Percentiles rank a stretch among this genome's conserved stretches.
Conservation (phyloP, 1,140 invertebrate species). For the Doryteuthis pealeii region DNA sequence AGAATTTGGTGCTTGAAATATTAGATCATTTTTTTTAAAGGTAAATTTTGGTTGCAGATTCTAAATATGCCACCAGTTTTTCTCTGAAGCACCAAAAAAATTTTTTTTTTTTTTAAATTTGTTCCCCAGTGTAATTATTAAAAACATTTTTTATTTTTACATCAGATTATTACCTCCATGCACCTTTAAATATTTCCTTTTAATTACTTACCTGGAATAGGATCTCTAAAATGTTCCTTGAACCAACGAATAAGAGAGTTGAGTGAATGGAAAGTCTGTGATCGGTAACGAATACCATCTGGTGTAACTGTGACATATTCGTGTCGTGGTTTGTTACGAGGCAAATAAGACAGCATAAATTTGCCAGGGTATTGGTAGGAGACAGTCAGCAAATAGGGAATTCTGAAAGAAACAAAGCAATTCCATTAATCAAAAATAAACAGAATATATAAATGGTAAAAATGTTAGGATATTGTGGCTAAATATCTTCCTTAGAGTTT, state of each 20-base stretch:
- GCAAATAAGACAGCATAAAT: conserved; percentile 92
- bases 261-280: conserved; percentile 83
- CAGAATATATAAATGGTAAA: background rate
- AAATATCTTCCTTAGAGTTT: too few species aligned
- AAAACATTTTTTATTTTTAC: too few species aligned
- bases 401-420: conserved; percentile 43
- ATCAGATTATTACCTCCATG: too few species aligned
- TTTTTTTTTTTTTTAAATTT: too few species aligned
- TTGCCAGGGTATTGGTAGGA: conserved; percentile 84
- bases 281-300: conserved; percentile 89
- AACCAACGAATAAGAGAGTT: conserved; percentile 91
- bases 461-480: too few species aligned
- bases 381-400: conserved; percentile 61
- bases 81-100: too few species aligned
- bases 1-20: too few species aligned
- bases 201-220: conserved; percentile 67
- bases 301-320: conserved; percentile 90
- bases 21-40: too few species aligned
- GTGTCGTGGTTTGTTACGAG: conserved; percentile 78
- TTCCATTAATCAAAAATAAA: background rate
- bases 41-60: too few species aligned
- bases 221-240: conserved; percentile 94
- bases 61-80: too few species aligned
- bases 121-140: too few species aligned
- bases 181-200: too few species aligned